Conservation (phyloP, 1,140 invertebrate genomes). For the Anadara kagoshimensis region DNA sequence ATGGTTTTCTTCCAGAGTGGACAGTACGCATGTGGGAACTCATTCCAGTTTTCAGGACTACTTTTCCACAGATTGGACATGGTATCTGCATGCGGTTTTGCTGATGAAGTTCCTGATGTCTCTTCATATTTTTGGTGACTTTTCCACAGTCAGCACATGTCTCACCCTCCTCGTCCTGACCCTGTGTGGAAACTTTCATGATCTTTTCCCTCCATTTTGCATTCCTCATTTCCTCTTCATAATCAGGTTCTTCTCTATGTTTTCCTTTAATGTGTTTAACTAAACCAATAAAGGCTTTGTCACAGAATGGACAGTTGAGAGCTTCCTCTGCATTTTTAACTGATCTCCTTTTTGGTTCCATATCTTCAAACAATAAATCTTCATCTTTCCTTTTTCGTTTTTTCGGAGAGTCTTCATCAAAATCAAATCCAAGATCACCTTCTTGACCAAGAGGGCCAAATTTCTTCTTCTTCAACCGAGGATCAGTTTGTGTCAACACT, state of each 20-base stretch:
- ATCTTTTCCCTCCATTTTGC: slow-evolving; percentile 70
- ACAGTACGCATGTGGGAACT: slow-evolving; percentile 71
- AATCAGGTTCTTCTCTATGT: slow-evolving; percentile 67
- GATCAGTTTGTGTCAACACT: slow-evolving; percentile 69
- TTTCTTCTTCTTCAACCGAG: slow-evolving; percentile 67
- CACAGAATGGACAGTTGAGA: slow-evolving; percentile 70
- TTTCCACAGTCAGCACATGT: slow-evolving; percentile 69
- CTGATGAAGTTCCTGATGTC: slow-evolving; percentile 69
- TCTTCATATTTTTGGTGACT: slow-evolving; percentile 68
- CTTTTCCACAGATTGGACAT: slow-evolving; percentile 71
- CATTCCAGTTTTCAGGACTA: slow-evolving; percentile 71
- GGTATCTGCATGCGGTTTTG: slow-evolving; percentile 71
- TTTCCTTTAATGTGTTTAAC: slow-evolving; percentile 71
- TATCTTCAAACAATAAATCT: slow-evolving; percentile 65
- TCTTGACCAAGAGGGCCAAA: slow-evolving; percentile 65
- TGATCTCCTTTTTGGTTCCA: slow-evolving; percentile 62
- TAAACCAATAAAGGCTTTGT: slow-evolving; percentile 69
- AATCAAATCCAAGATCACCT: slow-evolving; percentile 50
- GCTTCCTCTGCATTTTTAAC: slow-evolving; percentile 69
- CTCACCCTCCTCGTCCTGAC: slow-evolving; percentile 63
- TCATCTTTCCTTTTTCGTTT: slow-evolving; percentile 57
- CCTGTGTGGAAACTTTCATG: slow-evolving; percentile 69
- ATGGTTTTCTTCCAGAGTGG: slow-evolving; percentile 67
- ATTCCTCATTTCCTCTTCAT: slow-evolving; percentile 71
- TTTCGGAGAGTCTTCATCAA: slow-evolving; percentile 48